These are phyloP conservation scores for Tiaroga cobitis DNA, from an alignment of 2,797 vertebrate species.

Conservation along the genomic window DNA sequence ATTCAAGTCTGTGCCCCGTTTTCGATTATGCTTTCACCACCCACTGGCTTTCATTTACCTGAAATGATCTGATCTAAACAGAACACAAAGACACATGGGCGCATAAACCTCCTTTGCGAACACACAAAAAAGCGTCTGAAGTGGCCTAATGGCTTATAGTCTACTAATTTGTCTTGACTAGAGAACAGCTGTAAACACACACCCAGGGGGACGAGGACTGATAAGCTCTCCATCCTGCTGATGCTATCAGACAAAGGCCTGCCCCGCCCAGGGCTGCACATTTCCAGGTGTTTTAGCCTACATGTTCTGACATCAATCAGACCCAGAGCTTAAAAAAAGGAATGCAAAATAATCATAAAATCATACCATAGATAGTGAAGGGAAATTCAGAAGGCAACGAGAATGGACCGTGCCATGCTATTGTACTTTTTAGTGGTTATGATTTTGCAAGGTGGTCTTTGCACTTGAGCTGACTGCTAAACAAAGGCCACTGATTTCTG, in stretches of 20 bases:
- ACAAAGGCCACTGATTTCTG: constrained; percentile 76
- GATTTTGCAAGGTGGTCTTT: constrained; percentile 49
- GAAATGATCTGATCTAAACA: constrained; percentile 14
- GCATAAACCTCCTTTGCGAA: not conserved
- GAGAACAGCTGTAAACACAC: constrained; percentile 76
- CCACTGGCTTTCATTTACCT: constrained; percentile 44
- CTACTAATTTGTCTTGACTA: constrained; percentile 75
- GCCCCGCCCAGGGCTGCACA: constrained; percentile 70
- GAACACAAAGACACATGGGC: constrained; percentile 54
- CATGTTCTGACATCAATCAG: constrained; percentile 74
- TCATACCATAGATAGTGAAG: constrained; percentile 65
- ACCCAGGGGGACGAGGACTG: constrained; percentile 56
- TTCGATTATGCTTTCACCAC: constrained; percentile 16
- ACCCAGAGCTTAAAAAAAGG: constrained; percentile 68
- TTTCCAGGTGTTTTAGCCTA: constrained; percentile 71
- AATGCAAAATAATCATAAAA: constrained; percentile 44
- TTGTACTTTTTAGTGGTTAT: constrained; percentile 50
- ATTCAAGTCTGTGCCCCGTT: constrained; percentile 24
- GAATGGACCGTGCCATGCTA: constrained; percentile 47
- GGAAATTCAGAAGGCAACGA: constrained; percentile 62
- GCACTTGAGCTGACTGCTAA: constrained; percentile 26
- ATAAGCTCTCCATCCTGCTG: constrained; percentile 70
- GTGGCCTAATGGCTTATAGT: constrained; percentile 59
- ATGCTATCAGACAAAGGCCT: constrained; percentile 73
- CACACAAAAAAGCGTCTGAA: constrained; percentile 44